Conservation (phyloP, 1,140 invertebrate genomes). For the Philopotamus ludificatus region DNA sequence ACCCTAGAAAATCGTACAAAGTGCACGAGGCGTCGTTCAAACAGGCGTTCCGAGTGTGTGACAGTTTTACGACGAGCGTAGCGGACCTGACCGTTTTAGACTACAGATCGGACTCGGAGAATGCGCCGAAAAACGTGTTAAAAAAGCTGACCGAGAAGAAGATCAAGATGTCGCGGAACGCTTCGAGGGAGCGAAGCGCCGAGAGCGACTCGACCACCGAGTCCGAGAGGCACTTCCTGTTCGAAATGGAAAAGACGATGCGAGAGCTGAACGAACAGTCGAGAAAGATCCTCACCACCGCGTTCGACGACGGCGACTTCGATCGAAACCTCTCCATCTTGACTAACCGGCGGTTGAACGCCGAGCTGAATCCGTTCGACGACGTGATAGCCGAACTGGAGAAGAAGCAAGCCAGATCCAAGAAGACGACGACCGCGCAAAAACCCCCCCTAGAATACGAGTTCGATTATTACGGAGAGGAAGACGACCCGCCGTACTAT, state of each 20-base stretch:
- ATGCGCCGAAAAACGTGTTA: conserved; percentile 39
- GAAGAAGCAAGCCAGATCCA: conserved; percentile 41
- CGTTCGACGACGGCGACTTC: conserved; percentile 51
- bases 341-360: conserved; percentile 49
- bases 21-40: conserved; percentile 48
- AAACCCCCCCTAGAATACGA: conserved; percentile 45
- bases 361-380: conserved; percentile 51
- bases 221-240: conserved; percentile 50
- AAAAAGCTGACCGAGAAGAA: conserved; percentile 19
- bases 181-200: conserved; percentile 48
- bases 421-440: conserved; percentile 29
- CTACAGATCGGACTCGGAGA: conserved; percentile 45
- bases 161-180: conserved; percentile 28
- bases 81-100: conserved; percentile 54
- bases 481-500: conserved; percentile 44
- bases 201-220: conserved; percentile 55
- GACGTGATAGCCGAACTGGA: conserved; percentile 54
- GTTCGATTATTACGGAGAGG: conserved; percentile 48
- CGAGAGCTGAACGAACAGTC: conserved; percentile 49
- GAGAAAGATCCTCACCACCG: conserved; percentile 47
- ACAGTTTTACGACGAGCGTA: conserved; percentile 53
- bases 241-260: conserved; percentile 53
- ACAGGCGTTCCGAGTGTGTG: conserved; percentile 51
- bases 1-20: conserved; percentile 34
- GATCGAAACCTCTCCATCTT: conserved; percentile 58